A percentile compares a stretch with the other conserved stretches of the same genome.
phyloP scores from a whole-genome alignment of 2,888 invertebrate genomes.

The Lottia gigantea region DNA sequence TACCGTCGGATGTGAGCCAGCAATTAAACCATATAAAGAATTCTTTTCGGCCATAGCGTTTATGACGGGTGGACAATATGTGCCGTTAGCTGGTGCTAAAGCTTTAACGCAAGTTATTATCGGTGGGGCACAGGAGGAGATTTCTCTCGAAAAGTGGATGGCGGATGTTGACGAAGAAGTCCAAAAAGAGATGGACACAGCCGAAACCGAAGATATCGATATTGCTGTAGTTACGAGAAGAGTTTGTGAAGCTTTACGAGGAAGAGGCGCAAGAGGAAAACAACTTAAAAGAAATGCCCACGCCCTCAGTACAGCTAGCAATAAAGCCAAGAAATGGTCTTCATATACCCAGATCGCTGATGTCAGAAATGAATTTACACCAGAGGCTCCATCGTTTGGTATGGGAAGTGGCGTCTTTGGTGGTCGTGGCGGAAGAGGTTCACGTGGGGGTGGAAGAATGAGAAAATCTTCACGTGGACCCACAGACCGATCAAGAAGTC shows the following conservation, averaged over 20 bases:
- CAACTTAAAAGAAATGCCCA: constrained; percentile 36
- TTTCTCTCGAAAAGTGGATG: constrained; percentile 46
- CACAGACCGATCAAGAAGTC: neutral
- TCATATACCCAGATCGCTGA: neutral
- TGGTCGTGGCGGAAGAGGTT: neutral
- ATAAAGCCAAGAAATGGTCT: constrained; percentile 31
- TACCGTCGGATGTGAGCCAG: constrained; percentile 60
- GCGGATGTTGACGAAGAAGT: constrained; percentile 38
- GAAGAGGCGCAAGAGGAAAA: constrained; percentile 36
- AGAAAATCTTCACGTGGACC: too few species aligned
- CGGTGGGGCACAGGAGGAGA: constrained; percentile 60
- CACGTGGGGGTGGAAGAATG: neutral
- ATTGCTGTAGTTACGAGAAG: constrained; percentile 37
- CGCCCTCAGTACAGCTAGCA: constrained; percentile 28
- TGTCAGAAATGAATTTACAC: neutral
- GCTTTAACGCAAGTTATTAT: constrained; percentile 56
- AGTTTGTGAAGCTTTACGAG: constrained; percentile 33
- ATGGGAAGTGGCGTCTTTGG: neutral
- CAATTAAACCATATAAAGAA: constrained; percentile 52
- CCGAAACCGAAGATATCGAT: neutral
- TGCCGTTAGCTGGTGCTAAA: constrained; percentile 54
- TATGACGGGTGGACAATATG: constrained; percentile 62
- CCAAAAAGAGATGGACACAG: constrained; percentile 29
- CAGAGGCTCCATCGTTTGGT: neutral
- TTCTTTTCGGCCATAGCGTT: constrained; percentile 59